These are phyloP conservation scores for Hyperoplus immaculatus DNA, from an alignment of 2,797 vertebrate species.

Conservation along the genomic window DNA sequence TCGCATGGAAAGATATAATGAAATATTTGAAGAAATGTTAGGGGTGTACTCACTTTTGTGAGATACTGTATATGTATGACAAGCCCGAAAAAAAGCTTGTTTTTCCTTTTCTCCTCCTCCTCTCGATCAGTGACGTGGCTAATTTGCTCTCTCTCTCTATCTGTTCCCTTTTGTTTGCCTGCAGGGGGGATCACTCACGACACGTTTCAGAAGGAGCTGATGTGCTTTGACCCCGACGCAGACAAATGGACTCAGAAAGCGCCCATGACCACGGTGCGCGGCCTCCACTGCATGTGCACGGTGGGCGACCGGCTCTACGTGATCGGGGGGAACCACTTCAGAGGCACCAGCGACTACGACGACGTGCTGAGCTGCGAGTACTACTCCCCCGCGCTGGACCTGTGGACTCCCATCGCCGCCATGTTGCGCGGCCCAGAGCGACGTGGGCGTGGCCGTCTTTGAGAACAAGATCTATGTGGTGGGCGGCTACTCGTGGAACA, in stretches of 20 bases:
- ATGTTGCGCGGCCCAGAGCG: conserved; percentile 97
- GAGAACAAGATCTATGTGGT: conserved; percentile 99
- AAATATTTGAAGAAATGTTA: too few relatives aligned
- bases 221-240: conserved; percentile 98
- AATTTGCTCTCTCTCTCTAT: conserved; percentile 17
- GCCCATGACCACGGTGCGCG: conserved; percentile 96
- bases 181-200: conserved; percentile 98
- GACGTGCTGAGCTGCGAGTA: conserved; percentile 99
- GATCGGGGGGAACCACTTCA: conserved; percentile 97
- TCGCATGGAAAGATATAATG: too few relatives aligned
- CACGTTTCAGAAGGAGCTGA: conserved; percentile 99
- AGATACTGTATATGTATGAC: conserved; percentile 48
- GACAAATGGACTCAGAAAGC: conserved; percentile 99
- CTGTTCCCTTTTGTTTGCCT: conserved; percentile 77
- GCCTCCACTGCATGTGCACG: conserved; percentile 99
- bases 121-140: conserved; percentile 21
- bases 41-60: too few relatives aligned
- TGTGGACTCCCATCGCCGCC: conserved; percentile 97
- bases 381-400: conserved; percentile 95
- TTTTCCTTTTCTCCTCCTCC: conserved; percentile 31
- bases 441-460: conserved; percentile 97
- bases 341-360: conserved; percentile 98
- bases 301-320: conserved; percentile 97
- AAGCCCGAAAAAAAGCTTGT: conserved; percentile 12
- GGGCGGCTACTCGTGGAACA: conserved; percentile 99